Percentiles rank a stretch among this genome's conserved stretches.
Conservation (phyloP, 2,113 vertebrate genomes). For the Mungos mungo region DNA sequence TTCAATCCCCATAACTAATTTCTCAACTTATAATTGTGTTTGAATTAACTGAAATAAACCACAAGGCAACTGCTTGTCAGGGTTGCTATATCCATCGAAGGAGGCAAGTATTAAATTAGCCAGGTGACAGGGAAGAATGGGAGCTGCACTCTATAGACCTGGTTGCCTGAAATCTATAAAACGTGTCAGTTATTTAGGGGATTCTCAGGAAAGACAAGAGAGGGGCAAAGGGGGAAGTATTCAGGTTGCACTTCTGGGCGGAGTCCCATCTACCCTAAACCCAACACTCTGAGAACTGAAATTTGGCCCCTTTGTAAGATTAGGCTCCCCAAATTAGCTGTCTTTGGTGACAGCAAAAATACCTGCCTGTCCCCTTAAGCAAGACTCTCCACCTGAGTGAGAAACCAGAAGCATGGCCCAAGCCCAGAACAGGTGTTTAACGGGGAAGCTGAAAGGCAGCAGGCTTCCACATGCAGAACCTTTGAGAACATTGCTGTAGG, state of each 20-base stretch:
- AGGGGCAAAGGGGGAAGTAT: conserved; percentile 65
- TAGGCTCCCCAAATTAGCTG: conserved; percentile 78
- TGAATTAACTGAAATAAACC: conserved; percentile 88
- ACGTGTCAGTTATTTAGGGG: conserved; percentile 78
- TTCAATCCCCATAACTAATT: conserved; percentile 75
- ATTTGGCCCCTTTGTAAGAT: conserved; percentile 81
- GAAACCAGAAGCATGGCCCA: conserved; percentile 69
- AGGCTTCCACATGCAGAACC: conserved; percentile 52
- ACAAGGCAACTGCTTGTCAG: conserved; percentile 73
- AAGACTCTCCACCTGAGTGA: conserved; percentile 61
- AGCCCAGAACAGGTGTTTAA: conserved; percentile 79
- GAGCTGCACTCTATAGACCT: neutral
- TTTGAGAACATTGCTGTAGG: conserved; percentile 59
- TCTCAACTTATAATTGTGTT: conserved; percentile 85
- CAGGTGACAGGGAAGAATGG: conserved; percentile 77
- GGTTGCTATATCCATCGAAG: conserved; percentile 48
- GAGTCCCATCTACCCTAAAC: conserved; percentile 78
- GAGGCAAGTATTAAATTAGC: conserved; percentile 80
- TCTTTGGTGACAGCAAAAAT: conserved; percentile 81
- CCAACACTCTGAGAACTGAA: conserved; percentile 86
- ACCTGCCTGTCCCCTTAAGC: conserved; percentile 75
- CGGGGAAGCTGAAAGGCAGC: conserved; percentile 66
- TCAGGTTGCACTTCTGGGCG: conserved; percentile 81
- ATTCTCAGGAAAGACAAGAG: conserved; percentile 71
- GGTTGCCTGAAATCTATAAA: conserved; percentile 73